Base-by-base conservation (phyloP, 2,113 vertebrate species). In the Gadus chalcogrammus region DNA sequence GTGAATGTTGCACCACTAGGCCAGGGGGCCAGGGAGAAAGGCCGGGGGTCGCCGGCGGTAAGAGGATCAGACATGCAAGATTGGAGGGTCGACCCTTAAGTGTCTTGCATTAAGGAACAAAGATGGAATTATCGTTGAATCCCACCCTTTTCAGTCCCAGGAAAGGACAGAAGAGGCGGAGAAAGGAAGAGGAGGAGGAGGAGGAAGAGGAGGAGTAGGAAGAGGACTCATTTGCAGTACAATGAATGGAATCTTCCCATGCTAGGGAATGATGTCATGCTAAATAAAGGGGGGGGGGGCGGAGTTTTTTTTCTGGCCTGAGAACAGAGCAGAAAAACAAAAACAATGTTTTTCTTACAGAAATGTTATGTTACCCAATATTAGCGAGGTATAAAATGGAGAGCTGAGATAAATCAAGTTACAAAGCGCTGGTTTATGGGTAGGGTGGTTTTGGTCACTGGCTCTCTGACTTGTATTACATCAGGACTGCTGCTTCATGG, bases 21-120 rank as follows among this genome's bases (percentile, higher is more conserved):
- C 1, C 68, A 82, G 77, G 64, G 61, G 61, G 3, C 70, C 65
- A 71, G 76, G 79, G 72, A 88, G 82, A 86, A 84, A 78, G 42
- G 42, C 42, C 0, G 7, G 42, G 42, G 42, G 22, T 24, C 9
- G 42, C 5, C 75, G 79, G 80, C 78, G 72, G 79, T 89, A 91
- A 90, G 88, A 88, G 90, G 87, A 90, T 92, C 81, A 84, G 89
- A 88, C 86, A 91, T 89, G 88, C 88, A 85, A 82, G 81, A 87
- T 82, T 87, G 89, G 82, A 88, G 80, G 75, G 80, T 16, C 12
- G 55, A 65, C 73, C 83, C 82, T 88, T 83, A 74, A 84, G 82
- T 75, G 68, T 84, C 81, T 76, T 84, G 82, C 78, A 85, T 77
- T 76, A 82, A 66, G 64, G 85, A 91, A 88, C 87, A 87, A 88